Evolutionary conservation across 2,113 vertebrate genomes (phyloP), one percentile per base, ranked within the genome.

Genomic region (Rana temporaria): DNA sequence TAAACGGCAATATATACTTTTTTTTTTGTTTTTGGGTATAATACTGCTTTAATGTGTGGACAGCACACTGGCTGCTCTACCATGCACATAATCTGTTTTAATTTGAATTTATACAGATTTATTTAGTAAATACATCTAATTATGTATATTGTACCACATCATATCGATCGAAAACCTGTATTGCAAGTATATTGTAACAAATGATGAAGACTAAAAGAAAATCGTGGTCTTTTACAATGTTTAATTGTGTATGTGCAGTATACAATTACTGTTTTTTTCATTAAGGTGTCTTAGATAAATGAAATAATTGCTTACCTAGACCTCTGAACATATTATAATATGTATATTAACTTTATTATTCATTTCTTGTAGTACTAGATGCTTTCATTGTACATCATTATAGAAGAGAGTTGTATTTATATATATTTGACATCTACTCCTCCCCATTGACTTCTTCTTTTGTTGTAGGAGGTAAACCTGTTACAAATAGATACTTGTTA

Each of bases 401-500:
- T 14, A 20, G 34, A n/a, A 20, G 34, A n/a, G 42, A 34, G 57
- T 57, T 38, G 52, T 8, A 57, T 68, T 59, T 68, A 12, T 24
- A 20, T 66, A 70, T 70, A 48, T 70, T 24, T 75, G 76, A 32
- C 56, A 38, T 42, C 15, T 22, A 19, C 53, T 24, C 56, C 65
- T 79, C 55, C 65, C 38, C 30, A 48, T 65, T 68, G 65, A 20
- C 53, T 68, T 42, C 42, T 65, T n/a, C 67, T 52, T 55, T 55
- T 78, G 65, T 65, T 67, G 56, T 34, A 9, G 34, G 52, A 69
- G 68, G 26, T 83, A 76, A 95, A 96, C 95, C 95, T 94, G 90
- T 94, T 95, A 94, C 95, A 94, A 86, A 90, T 89, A 90, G 90
- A 91, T 91, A 86, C 92, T 90, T 90, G 90, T 89, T 93, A 93